phyloP scores from a whole-genome alignment of 2,888 invertebrate genomes.

The Scrobipalpa costella region DNA sequence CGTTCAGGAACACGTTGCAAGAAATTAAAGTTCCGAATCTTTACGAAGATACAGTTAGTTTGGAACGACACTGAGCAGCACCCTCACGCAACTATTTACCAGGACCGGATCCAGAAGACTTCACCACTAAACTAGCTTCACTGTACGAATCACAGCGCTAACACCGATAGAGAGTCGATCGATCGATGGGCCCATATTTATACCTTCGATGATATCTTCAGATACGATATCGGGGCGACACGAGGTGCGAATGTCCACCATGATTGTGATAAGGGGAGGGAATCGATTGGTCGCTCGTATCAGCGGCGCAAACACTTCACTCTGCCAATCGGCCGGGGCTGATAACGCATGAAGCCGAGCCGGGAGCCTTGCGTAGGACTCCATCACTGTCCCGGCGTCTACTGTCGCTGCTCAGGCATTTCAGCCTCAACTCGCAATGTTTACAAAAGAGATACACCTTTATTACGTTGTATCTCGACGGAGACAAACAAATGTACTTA shows the following conservation, averaged over 20 bases:
- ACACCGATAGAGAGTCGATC: constrained; percentile 78
- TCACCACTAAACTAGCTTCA: constrained; percentile 46
- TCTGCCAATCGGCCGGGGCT: constrained; percentile 69
- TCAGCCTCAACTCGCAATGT: constrained; percentile 59
- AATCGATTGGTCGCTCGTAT: constrained; percentile 75
- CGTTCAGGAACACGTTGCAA: not conserved
- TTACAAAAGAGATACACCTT: constrained; percentile 74
- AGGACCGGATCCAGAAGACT: constrained; percentile 29
- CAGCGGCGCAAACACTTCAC: constrained; percentile 75
- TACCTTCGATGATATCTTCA: constrained; percentile 78
- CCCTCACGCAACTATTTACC: constrained; percentile 34
- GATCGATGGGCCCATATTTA: constrained; percentile 80
- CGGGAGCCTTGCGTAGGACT: constrained; percentile 8
- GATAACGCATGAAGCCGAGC: constrained; percentile 51
- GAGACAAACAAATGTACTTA: constrained; percentile 61
- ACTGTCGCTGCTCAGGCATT: constrained; percentile 52
- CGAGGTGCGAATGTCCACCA: constrained; percentile 75
- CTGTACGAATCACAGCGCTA: constrained; percentile 67
- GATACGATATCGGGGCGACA: constrained; percentile 76
- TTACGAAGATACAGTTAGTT: constrained; percentile 4
- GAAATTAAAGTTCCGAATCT: not conserved
- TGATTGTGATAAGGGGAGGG: constrained; percentile 74
- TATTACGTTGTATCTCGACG: constrained; percentile 69
- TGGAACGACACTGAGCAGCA: constrained; percentile 40
- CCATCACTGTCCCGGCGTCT: constrained; percentile 60